Base-by-base conservation (phyloP, 2,888 invertebrate genomes). In the Nomada hirtipes region DNA sequence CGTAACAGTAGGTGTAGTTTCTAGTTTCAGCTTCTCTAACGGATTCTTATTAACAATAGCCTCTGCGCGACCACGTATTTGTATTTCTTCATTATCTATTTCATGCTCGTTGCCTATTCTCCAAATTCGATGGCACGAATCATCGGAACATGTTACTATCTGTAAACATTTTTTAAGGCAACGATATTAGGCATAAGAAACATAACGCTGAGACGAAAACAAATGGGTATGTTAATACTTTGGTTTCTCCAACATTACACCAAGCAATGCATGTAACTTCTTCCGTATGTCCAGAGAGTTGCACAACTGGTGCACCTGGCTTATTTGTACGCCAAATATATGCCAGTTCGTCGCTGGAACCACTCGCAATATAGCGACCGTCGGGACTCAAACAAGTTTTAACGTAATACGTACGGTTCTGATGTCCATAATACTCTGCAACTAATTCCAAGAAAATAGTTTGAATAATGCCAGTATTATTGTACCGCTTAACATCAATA, bases 241-340 rank as follows among this genome's bases (percentile, higher is more conserved):
- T 95, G 23, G 94, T 93, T 91, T 96, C 95, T 9, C 95, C 95
- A 13, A 93, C 92, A 65, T 85, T 90, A 86, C 96, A 96, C 98
- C 98, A 98, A 1, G 97, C 97, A 1, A 98, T 97, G 91, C 97
- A 97, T 0, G 98, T 98, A 0, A 98, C 98, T 94, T 98, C 98
- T 11, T 97, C 97, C 60, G 95, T 94, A 91, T 98, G 98, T 0
- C 98, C 98, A 0, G 95, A 94, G 4, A 98, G 94, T 69, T 95
- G 95, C 26, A 97, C 95, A 13, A 98, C 92, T 0, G 98, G 97
- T 78, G 95, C 93, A 50, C 94, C 93, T 0, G 96, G 94, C 84
- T 94, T 93, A 18, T 95, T 94, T 0, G 96, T 95, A 92, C 96
- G 96, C 98, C 98, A 98, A 72, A 98, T 96, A 91, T 98, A 98